Conservation (phyloP, 2,113 vertebrate genomes). For the Cettia cetti region DNA sequence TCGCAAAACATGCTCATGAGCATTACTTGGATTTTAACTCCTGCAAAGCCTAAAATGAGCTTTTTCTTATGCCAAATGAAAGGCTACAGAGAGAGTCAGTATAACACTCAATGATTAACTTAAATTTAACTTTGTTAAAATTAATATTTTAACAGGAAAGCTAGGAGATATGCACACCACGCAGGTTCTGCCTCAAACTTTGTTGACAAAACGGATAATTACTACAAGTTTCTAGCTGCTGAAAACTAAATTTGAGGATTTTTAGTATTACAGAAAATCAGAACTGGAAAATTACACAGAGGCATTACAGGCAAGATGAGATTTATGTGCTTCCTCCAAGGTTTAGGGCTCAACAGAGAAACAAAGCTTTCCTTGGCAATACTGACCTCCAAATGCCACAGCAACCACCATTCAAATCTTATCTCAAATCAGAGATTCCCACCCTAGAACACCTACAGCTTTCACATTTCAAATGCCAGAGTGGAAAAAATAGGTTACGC, state of each 20-base stretch:
- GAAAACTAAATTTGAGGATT: neutral
- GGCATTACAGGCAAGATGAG: neutral
- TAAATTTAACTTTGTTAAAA: too few relatives aligned
- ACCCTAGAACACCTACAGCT: neutral
- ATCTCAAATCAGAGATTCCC: neutral
- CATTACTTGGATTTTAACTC: conserved; percentile 46
- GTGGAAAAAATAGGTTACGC: neutral
- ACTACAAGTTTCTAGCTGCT: neutral
- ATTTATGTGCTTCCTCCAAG: neutral
- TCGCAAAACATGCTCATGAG: conserved; percentile 34
- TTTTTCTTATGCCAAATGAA: conserved; percentile 34
- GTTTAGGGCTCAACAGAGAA: neutral
- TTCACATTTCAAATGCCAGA: neutral
- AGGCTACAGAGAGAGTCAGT: neutral
- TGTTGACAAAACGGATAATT: neutral
- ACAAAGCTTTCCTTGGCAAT: neutral
- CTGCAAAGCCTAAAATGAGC: conserved; percentile 34
- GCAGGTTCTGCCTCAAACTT: neutral
- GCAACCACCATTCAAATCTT: neutral
- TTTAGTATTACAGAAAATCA: neutral
- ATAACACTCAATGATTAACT: neutral
- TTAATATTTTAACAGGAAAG: neutral
- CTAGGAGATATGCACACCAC: neutral
- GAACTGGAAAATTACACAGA: neutral
- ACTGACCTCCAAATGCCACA: neutral